phyloP scores from a whole-genome alignment of 2,888 invertebrate species.

The Archips xylosteana region DNA sequence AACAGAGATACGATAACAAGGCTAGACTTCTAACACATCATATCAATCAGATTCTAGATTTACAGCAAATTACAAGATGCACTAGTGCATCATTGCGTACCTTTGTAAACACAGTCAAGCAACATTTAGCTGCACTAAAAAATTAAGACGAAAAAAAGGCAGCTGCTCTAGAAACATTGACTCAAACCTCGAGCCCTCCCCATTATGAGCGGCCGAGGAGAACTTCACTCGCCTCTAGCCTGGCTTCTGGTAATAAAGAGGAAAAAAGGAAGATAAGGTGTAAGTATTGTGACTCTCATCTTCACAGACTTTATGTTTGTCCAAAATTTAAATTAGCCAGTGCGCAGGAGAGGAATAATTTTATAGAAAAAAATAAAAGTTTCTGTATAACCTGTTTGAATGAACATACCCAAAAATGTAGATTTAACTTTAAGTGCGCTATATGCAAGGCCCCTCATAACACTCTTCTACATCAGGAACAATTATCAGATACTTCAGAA shows the following conservation, averaged over 20 bases:
- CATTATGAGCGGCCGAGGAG: neutral
- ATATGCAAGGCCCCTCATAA: constrained; percentile 16
- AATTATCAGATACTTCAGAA: neutral
- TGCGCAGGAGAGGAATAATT: neutral
- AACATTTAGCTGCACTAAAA: constrained; percentile 17
- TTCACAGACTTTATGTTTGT: constrained; percentile 9
- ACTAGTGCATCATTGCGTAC: neutral
- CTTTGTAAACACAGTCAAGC: constrained; percentile 6
- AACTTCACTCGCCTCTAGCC: neutral
- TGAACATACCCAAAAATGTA: constrained; percentile 10
- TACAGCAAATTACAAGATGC: neutral
- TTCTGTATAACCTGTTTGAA: constrained; percentile 11
- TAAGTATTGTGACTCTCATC: constrained; percentile 16
- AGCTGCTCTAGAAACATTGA: neutral
- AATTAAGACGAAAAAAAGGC: constrained; percentile 14
- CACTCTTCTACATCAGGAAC: constrained; percentile 1
- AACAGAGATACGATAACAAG: constrained; percentile 1
- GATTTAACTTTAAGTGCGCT: constrained; percentile 20
- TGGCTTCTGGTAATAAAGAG: too few relatives aligned
- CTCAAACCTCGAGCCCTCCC: neutral
- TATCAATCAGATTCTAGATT: neutral
- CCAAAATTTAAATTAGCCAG: constrained; percentile 20
- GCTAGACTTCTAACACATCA: neutral
- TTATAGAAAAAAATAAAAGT: neutral
- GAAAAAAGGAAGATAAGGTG: constrained; percentile 5